Evolutionary conservation across 2,113 vertebrate genomes (phyloP).

Genomic region (Sturnira hondurensis): DNA sequence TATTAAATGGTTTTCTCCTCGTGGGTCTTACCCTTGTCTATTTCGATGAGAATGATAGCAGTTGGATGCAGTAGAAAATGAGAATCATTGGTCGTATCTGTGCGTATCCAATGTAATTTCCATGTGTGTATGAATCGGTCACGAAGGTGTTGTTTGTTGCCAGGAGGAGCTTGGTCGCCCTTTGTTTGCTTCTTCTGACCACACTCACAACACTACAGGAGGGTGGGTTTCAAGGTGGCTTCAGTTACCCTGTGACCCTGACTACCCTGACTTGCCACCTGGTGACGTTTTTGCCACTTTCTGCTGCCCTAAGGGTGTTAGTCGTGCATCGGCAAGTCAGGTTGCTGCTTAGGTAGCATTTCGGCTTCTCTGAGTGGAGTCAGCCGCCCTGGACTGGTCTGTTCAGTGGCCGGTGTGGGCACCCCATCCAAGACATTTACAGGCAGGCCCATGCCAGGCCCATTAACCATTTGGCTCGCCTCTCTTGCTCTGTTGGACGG

Average conservation of each 20-base stretch:
- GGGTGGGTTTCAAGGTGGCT: constrained; percentile 5
- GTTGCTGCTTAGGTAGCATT: neutral
- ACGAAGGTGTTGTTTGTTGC: neutral
- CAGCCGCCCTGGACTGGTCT: neutral
- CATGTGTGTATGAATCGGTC: neutral
- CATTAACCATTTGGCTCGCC: neutral
- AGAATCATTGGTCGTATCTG: neutral
- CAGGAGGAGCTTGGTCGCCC: neutral
- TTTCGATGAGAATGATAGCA: neutral
- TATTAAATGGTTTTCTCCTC: neutral
- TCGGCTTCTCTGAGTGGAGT: neutral
- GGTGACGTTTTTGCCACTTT: neutral
- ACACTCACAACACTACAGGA: neutral
- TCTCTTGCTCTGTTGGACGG: neutral
- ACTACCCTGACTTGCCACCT: neutral
- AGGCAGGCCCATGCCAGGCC: neutral
- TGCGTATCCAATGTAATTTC: neutral
- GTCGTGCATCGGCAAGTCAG: neutral
- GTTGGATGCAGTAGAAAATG: neutral
- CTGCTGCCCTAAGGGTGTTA: neutral
- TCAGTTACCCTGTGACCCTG: neutral
- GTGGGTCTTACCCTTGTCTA: neutral
- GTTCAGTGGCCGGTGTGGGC: neutral
- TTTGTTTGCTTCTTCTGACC: neutral
- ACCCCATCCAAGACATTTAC: neutral